Evolutionary conservation across 2,888 invertebrate genomes (phyloP).

Genomic region (Aelia acuminata): DNA sequence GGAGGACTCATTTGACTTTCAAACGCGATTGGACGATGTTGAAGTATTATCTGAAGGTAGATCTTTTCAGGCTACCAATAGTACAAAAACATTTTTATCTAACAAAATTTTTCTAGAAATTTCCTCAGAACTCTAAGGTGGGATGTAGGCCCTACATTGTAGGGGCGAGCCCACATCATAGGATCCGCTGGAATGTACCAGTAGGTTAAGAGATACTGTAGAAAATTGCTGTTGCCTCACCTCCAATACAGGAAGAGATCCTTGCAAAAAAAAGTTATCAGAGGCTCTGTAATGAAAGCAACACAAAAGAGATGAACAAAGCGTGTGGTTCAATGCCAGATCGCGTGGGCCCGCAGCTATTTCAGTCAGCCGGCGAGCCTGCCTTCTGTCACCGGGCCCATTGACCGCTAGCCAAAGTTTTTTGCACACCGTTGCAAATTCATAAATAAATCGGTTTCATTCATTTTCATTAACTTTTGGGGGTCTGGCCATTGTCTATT

Average conservation of each 20-base stretch:
- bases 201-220: neutral
- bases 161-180: too few species aligned
- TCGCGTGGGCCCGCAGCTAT: neutral
- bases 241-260: neutral
- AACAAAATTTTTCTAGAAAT: too few species aligned
- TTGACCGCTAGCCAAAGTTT: neutral
- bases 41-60: too few species aligned
- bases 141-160: too few species aligned
- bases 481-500: neutral
- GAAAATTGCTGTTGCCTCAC: neutral
- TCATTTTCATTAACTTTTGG: neutral
- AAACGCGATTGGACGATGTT: too few species aligned
- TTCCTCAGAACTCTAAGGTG: too few species aligned
- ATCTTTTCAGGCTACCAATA: too few species aligned
- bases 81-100: too few species aligned
- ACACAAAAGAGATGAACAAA: neutral
- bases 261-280: neutral
- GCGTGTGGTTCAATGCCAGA: conserved; percentile 10
- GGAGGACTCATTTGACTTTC: too few species aligned
- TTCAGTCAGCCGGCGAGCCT: neutral
- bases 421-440: conserved; percentile 19
- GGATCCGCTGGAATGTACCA: too few species aligned
- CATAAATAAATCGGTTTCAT: conserved; percentile 1
- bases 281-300: neutral
- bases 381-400: neutral